These are phyloP conservation scores for Caenorhabditis uteleia DNA, from an alignment of 2,888 invertebrate genomes.

Conservation along the genomic window DNA sequence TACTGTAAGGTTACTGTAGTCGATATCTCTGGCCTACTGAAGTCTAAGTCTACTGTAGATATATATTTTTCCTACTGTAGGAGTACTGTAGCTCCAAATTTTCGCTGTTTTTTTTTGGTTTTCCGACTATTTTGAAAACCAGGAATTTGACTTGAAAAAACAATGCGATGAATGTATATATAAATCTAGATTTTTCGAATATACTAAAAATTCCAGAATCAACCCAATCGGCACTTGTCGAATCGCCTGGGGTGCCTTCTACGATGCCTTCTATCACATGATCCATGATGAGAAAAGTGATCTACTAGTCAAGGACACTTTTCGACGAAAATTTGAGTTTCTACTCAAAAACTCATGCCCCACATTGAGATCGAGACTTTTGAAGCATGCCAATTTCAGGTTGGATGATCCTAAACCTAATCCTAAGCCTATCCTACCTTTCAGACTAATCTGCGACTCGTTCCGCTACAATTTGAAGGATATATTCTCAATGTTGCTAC, in stretches of 20 bases:
- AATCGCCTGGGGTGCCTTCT: conserved; percentile 52
- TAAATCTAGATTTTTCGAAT: too few relatives aligned
- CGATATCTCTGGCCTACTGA: too few relatives aligned
- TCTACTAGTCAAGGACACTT: conserved; percentile 37
- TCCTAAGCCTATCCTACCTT: conserved; percentile 1
- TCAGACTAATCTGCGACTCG: conserved; percentile 50
- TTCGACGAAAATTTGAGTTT: conserved; percentile 44
- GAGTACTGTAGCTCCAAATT: too few relatives aligned
- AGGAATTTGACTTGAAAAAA: too few relatives aligned
- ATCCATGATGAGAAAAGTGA: conserved; percentile 43
- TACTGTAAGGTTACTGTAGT: too few relatives aligned
- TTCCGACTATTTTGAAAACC: too few relatives aligned
- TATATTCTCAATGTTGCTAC: conserved; percentile 39
- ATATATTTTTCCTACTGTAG: too few relatives aligned
- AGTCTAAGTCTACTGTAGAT: too few relatives aligned
- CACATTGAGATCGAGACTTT: conserved; percentile 27
- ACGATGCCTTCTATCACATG: conserved; percentile 46
- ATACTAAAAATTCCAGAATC: conserved; percentile 7
- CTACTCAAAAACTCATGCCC: conserved; percentile 49
- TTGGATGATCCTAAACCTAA: neutral
- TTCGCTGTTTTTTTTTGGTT: too few relatives aligned
- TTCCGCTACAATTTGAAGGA: conserved; percentile 49
- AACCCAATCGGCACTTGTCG: conserved; percentile 42
- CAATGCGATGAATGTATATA: too few relatives aligned
- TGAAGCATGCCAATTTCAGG: conserved; percentile 45